phyloP scores from a whole-genome alignment of 2,113 vertebrate genomes.

The Glaucomys volans region DNA sequence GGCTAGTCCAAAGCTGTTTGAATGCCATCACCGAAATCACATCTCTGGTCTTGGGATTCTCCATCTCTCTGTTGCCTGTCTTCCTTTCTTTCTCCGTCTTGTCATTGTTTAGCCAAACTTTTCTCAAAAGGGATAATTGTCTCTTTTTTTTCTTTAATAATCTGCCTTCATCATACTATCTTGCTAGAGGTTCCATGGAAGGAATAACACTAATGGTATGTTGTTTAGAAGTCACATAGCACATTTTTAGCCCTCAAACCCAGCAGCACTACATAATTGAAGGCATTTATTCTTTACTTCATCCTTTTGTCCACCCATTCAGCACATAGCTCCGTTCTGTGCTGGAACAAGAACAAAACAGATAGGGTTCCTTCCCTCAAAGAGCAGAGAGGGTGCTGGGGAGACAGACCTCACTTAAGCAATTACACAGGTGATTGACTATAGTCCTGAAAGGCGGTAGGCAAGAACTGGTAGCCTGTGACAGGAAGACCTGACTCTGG shows the following conservation, averaged over 20 bases:
- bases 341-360: background rate
- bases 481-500: background rate
- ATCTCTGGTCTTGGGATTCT: background rate
- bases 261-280: background rate
- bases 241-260: background rate
- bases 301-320: background rate
- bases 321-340: background rate
- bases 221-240: background rate
- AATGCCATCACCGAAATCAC: background rate
- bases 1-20: slow-evolving; percentile 12
- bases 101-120: background rate
- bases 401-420: background rate
- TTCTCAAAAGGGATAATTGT: background rate
- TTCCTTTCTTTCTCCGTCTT: background rate
- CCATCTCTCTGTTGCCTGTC: background rate
- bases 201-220: background rate
- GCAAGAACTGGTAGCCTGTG: background rate
- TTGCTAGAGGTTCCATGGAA: background rate
- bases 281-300: background rate
- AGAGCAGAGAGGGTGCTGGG: background rate
- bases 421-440: background rate
- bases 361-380: background rate
- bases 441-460: background rate
- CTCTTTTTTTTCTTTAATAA: background rate
- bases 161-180: background rate